These are phyloP conservation scores for Chrysina gloriosa DNA, from an alignment of 2,888 invertebrate genomes.

Conservation along the genomic window DNA sequence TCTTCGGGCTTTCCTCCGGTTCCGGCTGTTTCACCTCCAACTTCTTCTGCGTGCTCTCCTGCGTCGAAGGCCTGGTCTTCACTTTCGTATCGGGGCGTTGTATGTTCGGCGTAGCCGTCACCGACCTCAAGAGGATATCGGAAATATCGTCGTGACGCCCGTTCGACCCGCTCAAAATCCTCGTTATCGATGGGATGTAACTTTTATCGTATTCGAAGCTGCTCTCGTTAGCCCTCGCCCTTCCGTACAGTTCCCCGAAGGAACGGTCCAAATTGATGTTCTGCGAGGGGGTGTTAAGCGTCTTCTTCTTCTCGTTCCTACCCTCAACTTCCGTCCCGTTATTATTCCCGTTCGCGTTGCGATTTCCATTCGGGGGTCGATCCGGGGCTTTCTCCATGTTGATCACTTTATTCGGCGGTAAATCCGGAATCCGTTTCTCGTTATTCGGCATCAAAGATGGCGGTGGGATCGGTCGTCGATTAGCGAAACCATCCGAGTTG, in stretches of 20 bases:
- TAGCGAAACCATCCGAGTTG: constrained; percentile 74
- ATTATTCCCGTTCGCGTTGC: not conserved
- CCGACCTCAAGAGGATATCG: constrained; percentile 78
- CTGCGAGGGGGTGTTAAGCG: constrained; percentile 80
- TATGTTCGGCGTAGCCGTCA: constrained; percentile 69
- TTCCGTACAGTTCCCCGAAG: constrained; percentile 61
- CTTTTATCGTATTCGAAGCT: constrained; percentile 64
- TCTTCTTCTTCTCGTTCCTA: constrained; percentile 75
- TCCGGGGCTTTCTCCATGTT: constrained; percentile 58
- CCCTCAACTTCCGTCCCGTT: constrained; percentile 44
- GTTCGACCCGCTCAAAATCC: constrained; percentile 87
- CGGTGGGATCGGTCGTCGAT: constrained; percentile 84
- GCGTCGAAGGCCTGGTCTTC: constrained; percentile 55
- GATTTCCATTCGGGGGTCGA: constrained; percentile 42
- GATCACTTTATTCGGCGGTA: constrained; percentile 63
- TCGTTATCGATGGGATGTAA: constrained; percentile 81
- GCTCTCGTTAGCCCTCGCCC: constrained; percentile 59
- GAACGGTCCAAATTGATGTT: constrained; percentile 64
- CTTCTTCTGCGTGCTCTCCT: constrained; percentile 34
- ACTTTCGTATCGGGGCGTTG: constrained; percentile 52
- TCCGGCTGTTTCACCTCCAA: constrained; percentile 16
- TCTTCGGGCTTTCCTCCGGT: constrained; percentile 18
- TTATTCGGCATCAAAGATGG: constrained; percentile 85
- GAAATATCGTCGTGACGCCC: constrained; percentile 86
- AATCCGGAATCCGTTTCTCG: constrained; percentile 79